Evolutionary conservation across 2,797 vertebrate species (phyloP).

Genomic region (Ficedula albicollis): DNA sequence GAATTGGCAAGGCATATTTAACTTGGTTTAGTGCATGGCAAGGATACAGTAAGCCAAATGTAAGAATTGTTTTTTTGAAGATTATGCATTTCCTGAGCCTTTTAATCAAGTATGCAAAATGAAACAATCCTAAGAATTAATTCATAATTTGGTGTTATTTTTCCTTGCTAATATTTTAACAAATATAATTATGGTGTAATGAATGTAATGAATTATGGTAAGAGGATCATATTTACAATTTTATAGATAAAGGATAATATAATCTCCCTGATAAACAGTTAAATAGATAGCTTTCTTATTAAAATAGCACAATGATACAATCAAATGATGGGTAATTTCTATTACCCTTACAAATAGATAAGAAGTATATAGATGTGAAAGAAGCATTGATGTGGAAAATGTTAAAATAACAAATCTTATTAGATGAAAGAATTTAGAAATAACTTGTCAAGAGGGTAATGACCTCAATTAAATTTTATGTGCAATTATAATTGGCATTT

Average conservation of each 20-base stretch:
- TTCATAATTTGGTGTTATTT: neutral
- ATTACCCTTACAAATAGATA: constrained; percentile 70
- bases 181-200: neutral
- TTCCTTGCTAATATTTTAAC: neutral
- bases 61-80: neutral
- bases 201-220: neutral
- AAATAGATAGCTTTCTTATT: constrained; percentile 57
- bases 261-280: constrained; percentile 29
- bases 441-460: constrained; percentile 74
- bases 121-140: neutral
- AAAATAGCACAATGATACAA: constrained; percentile 49
- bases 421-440: constrained; percentile 71
- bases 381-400: constrained; percentile 72
- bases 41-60: neutral
- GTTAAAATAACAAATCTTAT: constrained; percentile 71
- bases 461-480: constrained; percentile 81
- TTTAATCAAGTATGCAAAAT: neutral
- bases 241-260: neutral
- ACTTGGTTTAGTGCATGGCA: neutral
- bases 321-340: constrained; percentile 52
- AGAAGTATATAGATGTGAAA: constrained; percentile 58
- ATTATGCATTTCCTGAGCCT: neutral
- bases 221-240: neutral
- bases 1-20: neutral
- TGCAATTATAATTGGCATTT: constrained; percentile 78